phyloP scores from a whole-genome alignment of 2,113 vertebrate species.

The Apeltes quadracus region DNA sequence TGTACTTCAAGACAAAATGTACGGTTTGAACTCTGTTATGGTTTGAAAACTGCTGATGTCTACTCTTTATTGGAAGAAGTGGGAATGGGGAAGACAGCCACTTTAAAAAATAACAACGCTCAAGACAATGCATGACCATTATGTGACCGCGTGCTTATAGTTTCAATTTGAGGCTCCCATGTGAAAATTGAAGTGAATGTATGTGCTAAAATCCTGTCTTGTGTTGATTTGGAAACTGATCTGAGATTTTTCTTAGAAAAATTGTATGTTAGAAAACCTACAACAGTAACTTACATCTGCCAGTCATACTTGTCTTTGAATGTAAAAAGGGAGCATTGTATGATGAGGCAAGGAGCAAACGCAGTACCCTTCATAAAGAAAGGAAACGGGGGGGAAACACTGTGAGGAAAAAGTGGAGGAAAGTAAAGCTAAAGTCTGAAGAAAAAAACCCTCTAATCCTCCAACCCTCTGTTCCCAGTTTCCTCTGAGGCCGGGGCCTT shows the following conservation, averaged over 20 bases:
- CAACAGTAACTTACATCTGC: conserved; percentile 32
- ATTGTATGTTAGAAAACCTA: conserved; percentile 19
- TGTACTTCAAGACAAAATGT: conserved; percentile 43
- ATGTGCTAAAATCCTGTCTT: conserved; percentile 19
- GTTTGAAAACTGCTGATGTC: conserved; percentile 70
- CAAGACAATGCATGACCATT: conserved; percentile 55
- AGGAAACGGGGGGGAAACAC: conserved; percentile 34
- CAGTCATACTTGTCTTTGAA: conserved; percentile 27
- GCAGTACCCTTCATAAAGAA: conserved; percentile 36
- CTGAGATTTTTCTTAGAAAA: conserved; percentile 21
- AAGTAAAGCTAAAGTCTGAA: conserved; percentile 51
- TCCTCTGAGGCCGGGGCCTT: conserved; percentile 58
- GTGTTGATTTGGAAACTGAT: conserved; percentile 24
- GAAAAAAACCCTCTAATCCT: conserved; percentile 45
- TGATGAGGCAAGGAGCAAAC: conserved; percentile 34
- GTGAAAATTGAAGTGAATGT: conserved; percentile 31
- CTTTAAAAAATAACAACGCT: conserved; percentile 60
- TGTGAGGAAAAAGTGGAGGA: conserved; percentile 41
- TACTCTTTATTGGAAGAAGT: conserved; percentile 51
- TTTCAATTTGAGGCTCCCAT: conserved; percentile 36
- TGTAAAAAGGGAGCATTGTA: conserved; percentile 52
- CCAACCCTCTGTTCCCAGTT: conserved; percentile 53
- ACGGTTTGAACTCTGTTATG: conserved; percentile 64
- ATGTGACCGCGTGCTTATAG: conserved; percentile 41
- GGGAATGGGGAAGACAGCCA: conserved; percentile 60